Evolutionary conservation across 2,113 vertebrate species (phyloP).

Genomic region (Ondatra zibethicus): DNA sequence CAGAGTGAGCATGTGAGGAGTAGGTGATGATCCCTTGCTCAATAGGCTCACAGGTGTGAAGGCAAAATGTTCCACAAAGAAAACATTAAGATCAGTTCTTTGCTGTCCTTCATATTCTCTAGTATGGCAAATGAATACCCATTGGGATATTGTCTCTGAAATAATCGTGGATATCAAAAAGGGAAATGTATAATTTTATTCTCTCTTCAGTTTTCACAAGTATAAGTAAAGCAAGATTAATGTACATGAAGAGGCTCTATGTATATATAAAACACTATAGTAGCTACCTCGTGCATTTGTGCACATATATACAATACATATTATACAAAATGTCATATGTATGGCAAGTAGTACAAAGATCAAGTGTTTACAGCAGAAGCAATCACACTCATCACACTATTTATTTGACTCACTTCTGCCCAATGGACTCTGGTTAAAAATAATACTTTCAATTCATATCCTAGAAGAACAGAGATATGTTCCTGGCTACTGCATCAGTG

Average conservation of each 20-base stretch:
- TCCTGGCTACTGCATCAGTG: neutral
- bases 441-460: neutral
- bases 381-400: neutral
- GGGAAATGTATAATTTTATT: slow-evolving; percentile 5
- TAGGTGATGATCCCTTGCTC: neutral
- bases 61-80: neutral
- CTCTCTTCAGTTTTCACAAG: slow-evolving; percentile 15
- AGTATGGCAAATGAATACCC: neutral
- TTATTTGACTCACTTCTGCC: neutral
- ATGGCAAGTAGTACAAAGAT: neutral
- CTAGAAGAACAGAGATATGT: neutral
- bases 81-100: neutral
- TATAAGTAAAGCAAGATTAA: neutral
- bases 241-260: neutral
- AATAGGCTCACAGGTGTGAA: neutral
- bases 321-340: neutral
- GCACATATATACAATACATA: neutral
- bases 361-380: neutral
- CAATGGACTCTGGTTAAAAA: neutral
- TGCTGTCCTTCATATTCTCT: neutral
- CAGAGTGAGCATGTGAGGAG: neutral
- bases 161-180: neutral
- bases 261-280: neutral
- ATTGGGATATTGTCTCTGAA: neutral
- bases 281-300: neutral